These are phyloP conservation scores for Drosophila mimetica DNA, from an alignment of 2,888 invertebrate genomes.

Conservation along the genomic window DNA sequence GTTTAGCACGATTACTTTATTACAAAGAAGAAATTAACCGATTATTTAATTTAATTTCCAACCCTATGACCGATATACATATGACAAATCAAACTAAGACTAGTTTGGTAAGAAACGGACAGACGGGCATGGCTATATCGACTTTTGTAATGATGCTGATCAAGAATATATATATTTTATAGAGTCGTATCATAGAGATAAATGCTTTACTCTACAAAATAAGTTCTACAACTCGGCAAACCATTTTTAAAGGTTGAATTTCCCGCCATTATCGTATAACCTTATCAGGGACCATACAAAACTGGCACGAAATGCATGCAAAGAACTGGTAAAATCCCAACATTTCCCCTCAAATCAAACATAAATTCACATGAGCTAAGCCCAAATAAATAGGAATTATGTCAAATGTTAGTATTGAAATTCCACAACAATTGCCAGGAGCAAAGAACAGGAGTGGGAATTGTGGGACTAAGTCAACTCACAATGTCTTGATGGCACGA, in stretches of 20 bases:
- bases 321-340: constrained; percentile 1
- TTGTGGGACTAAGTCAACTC: constrained; percentile 14
- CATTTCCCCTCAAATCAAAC: constrained; percentile 3
- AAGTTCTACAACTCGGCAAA: too few relatives aligned
- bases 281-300: neutral
- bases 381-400: constrained; percentile 76
- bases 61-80: too few relatives aligned
- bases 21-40: too few relatives aligned
- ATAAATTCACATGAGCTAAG: constrained; percentile 54
- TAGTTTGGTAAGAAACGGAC: too few relatives aligned
- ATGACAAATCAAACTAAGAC: too few relatives aligned
- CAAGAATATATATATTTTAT: too few relatives aligned
- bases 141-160: too few relatives aligned
- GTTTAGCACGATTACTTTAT: too few relatives aligned
- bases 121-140: too few relatives aligned
- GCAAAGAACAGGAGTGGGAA: neutral
- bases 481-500: constrained; percentile 55
- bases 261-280: constrained; percentile 7
- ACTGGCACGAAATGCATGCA: constrained; percentile 1
- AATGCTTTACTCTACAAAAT: too few relatives aligned
- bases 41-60: too few relatives aligned
- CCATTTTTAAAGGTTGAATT: neutral
- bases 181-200: too few relatives aligned
- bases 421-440: constrained; percentile 53
- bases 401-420: constrained; percentile 62